A percentile compares a stretch with the other conserved stretches of the same genome.
These are phyloP conservation scores for Trichomycterus rosablanca DNA, from an alignment of 2,113 vertebrate species.

Conservation along the genomic window DNA sequence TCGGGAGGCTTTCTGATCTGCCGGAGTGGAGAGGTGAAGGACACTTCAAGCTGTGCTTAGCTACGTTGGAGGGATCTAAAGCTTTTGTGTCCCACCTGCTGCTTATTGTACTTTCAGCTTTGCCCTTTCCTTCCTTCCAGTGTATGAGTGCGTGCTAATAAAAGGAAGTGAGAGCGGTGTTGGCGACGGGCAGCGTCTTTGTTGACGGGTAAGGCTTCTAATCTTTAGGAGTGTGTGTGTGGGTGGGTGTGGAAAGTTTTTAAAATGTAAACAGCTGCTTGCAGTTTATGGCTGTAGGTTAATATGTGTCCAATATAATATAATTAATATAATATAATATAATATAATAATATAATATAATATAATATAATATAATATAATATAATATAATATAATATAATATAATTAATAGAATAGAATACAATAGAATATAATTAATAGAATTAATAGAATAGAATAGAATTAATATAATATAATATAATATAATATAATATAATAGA, in stretches of 20 bases:
- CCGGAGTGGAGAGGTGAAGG: not conserved
- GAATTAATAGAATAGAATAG: too few species aligned
- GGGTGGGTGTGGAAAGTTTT: not conserved
- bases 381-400: too few species aligned
- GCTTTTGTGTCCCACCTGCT: constrained; percentile 27
- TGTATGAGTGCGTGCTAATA: not conserved
- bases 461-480: too few species aligned
- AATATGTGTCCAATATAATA: too few species aligned
- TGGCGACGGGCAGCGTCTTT: too few species aligned
- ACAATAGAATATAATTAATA: too few species aligned
- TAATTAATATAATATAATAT: too few species aligned
- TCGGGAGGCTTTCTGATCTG: not conserved
- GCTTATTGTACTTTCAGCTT: constrained; percentile 1
- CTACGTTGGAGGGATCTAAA: not conserved
- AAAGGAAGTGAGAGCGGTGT: constrained; percentile 5
- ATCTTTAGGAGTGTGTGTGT: not conserved
- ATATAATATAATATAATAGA: too few species aligned
- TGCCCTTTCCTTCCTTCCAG: constrained; percentile 4
- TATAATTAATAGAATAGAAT: too few species aligned
- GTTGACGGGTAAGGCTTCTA: constrained; percentile 9
- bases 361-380: too few species aligned
- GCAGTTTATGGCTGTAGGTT: too few species aligned
- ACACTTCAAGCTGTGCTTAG: not conserved
- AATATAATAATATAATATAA: too few species aligned
- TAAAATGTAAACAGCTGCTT: not conserved